Evolutionary conservation across 2,113 vertebrate species (phyloP).

Genomic region (Bucco capensis): DNA sequence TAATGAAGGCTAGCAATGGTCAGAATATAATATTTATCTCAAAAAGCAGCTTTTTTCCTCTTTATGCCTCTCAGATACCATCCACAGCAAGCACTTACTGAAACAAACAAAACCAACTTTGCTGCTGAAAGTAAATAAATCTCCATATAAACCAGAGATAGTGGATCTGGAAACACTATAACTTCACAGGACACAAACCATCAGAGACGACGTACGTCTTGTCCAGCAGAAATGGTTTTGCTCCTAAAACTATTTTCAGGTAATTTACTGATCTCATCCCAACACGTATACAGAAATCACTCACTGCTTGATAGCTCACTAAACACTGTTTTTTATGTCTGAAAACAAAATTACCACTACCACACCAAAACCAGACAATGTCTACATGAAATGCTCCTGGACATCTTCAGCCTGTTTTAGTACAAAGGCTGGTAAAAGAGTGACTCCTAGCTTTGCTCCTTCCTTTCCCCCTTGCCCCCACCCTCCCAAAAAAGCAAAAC

Average conservation of each 20-base stretch:
- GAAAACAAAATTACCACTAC: background rate
- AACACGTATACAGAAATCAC: background rate
- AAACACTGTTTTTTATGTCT: background rate
- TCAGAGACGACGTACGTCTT: background rate
- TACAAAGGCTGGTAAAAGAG: background rate
- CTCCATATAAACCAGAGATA: background rate
- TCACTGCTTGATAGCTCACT: background rate
- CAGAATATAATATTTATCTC: background rate
- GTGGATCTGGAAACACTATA: background rate
- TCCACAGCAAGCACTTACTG: constrained; percentile 6
- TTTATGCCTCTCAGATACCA: background rate
- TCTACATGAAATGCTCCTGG: background rate
- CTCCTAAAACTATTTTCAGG: background rate
- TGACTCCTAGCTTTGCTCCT: background rate
- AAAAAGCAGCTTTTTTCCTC: constrained; percentile 11
- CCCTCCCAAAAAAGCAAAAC: background rate
- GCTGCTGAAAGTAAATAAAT: background rate
- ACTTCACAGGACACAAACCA: background rate
- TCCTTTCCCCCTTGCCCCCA: accelerated
- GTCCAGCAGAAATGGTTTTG: background rate
- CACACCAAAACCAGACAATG: background rate
- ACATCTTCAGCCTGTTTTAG: background rate
- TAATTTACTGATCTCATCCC: constrained; percentile 28
- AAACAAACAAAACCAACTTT: constrained; percentile 8
- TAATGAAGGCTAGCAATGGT: constrained; percentile 56